phyloP scores from a whole-genome alignment of 2,797 vertebrate species.

The Alcedo quadribrachys region DNA sequence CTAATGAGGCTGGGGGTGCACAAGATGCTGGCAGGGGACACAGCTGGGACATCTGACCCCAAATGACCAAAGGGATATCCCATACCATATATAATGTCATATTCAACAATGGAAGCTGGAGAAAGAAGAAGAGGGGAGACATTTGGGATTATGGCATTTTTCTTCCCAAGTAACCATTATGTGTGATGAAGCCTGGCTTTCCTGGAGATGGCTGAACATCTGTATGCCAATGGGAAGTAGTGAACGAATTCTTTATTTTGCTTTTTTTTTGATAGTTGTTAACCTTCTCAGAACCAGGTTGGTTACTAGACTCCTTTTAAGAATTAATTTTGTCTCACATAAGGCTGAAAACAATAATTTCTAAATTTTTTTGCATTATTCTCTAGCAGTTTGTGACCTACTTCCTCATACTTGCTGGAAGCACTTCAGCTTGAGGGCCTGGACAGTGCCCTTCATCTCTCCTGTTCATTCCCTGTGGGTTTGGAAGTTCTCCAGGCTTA shows the following conservation, averaged over 20 bases:
- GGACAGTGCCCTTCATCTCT: not conserved
- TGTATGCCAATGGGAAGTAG: not conserved
- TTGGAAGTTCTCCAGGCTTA: not conserved
- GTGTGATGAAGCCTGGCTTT: not conserved
- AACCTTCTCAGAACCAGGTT: not conserved
- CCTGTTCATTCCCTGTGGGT: not conserved
- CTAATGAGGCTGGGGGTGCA: not conserved
- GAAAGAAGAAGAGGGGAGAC: not conserved
- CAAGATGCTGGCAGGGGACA: not conserved
- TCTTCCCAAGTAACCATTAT: fast-evolving
- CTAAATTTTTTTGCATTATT: not conserved
- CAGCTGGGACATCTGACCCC: not conserved
- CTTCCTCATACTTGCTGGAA: not conserved
- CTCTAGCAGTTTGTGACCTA: not conserved
- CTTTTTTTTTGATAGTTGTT: not conserved
- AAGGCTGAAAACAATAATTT: not conserved
- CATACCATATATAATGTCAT: fast-evolving
- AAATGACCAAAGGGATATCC: not conserved
- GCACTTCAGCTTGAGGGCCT: not conserved
- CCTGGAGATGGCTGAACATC: not conserved
- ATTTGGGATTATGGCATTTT: fast-evolving
- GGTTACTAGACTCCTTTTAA: not conserved
- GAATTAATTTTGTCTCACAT: not conserved
- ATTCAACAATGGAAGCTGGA: not conserved
- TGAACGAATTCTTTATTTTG: not conserved